These are phyloP conservation scores for Semnornis frantzii DNA, from an alignment of 2,113 vertebrate genomes.

Conservation along the genomic window DNA sequence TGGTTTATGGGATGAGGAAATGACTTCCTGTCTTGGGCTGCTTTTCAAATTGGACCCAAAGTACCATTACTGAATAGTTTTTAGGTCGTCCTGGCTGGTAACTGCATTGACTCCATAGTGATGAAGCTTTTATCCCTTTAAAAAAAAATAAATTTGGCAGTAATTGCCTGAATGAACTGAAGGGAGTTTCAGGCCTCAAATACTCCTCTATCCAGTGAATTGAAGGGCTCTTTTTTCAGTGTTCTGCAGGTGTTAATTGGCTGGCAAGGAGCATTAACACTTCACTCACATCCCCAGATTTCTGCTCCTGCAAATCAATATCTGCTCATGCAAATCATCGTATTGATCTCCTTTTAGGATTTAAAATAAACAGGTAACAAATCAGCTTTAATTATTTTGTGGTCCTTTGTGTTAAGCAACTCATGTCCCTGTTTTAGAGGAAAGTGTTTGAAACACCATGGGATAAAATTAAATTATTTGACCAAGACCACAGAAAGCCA, in stretches of 20 bases:
- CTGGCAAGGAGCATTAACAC: not conserved
- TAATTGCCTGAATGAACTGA: constrained; percentile 38
- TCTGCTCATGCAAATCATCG: not conserved
- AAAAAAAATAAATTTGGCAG: not conserved
- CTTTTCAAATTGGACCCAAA: constrained; percentile 30
- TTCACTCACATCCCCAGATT: not conserved
- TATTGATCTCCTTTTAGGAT: constrained; percentile 3
- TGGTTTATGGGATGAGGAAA: constrained; percentile 37
- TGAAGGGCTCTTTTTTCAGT: not conserved
- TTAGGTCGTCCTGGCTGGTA: constrained; percentile 5
- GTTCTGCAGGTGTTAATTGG: not conserved
- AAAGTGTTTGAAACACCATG: constrained; percentile 21
- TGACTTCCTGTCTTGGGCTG: constrained; percentile 25
- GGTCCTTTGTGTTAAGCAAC: not conserved
- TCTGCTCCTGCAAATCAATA: not conserved
- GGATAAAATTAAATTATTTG: constrained; percentile 30
- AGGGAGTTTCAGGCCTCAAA: not conserved
- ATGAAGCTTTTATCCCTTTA: constrained; percentile 25
- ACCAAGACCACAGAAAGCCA: not conserved
- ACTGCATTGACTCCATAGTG: not conserved
- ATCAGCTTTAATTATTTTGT: not conserved
- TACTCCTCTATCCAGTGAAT: not conserved
- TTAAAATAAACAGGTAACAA: not conserved
- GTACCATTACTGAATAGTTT: not conserved
- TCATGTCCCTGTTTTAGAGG: not conserved